Evolutionary conservation across 2,113 vertebrate species (phyloP), one percentile per base, ranked within the genome.

Genomic region (Donacobius atricapilla): DNA sequence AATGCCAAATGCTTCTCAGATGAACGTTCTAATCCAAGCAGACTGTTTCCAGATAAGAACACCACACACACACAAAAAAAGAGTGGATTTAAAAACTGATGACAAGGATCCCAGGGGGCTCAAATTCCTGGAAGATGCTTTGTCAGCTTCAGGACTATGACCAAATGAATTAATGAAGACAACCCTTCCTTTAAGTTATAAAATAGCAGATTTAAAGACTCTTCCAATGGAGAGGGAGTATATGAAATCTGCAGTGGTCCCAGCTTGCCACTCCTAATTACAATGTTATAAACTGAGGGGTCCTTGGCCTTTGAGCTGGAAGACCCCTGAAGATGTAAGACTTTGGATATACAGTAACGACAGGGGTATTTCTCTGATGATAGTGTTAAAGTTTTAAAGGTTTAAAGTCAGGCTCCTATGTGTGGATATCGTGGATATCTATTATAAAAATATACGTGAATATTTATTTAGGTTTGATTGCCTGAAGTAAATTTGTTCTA

Each of bases 121-220:
- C 76, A 93, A 96, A 96, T 94, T 93, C 96, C 94, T 91, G 93
- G 92, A 98, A 97, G 95, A 97, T 97, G 97, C 97, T 96, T 94
- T 96, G 97, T 98, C 98, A 98, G 97, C 97, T 97, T 91, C 83
- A 92, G 92, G 65, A 94, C 94, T 95, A 58, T 93, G 93, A 97
- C 94, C 96, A 94, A 94, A 97, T 92, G 95, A 98, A 97, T 98
- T 98, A 97, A 98, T 97, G 85, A 97, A 96, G 94, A 89, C 87
- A 89, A 96, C 94, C 72, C 92, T 96, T 96, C 87, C 84, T 94
- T 95, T 84, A 91, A 97, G 96, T 93, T 97, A 95, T 98, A 98
- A 98, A 98, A 30, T 14, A 92, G 89, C 87, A 98, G 97, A 98
- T 98, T 98, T 98, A 98, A 97, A 90, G 96, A 98, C 97, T 98